These are phyloP conservation scores for Myodes glareolus DNA, from an alignment of 2,113 vertebrate genomes.

Conservation along the genomic window DNA sequence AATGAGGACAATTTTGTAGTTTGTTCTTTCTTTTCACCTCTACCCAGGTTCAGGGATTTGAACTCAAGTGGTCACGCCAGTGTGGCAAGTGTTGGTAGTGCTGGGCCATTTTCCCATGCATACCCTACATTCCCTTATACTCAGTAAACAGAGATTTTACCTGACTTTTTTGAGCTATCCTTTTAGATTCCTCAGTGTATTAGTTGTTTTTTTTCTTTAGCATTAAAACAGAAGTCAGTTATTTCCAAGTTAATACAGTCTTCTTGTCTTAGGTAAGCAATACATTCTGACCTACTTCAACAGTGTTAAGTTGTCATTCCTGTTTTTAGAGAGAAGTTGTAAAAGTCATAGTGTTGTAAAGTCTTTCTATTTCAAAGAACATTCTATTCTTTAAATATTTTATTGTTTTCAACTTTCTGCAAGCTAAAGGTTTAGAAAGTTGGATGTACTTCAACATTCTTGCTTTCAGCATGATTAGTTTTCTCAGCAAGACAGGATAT, in stretches of 20 bases:
- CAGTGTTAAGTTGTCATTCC: not conserved
- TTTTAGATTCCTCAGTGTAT: not conserved
- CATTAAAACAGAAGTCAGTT: not conserved
- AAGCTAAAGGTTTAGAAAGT: slow-evolving; percentile 1
- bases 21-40: not conserved
- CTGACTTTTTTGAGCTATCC: not conserved
- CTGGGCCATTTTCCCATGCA: not conserved
- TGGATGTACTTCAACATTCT: not conserved
- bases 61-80: not conserved
- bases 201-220: not conserved
- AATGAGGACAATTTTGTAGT: not conserved
- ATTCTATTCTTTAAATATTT: not conserved
- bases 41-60: not conserved
- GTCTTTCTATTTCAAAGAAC: not conserved
- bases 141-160: not conserved
- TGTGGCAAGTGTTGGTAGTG: too few relatives aligned
- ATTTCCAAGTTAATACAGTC: not conserved
- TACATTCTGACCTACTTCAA: not conserved
- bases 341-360: not conserved
- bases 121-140: not conserved
- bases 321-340: not conserved
- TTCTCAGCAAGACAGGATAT: not conserved
- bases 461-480: not conserved
- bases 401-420: not conserved
- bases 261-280: slow-evolving; percentile 13